Conservation (phyloP, 1,140 invertebrate species). For the Atta colombica region DNA sequence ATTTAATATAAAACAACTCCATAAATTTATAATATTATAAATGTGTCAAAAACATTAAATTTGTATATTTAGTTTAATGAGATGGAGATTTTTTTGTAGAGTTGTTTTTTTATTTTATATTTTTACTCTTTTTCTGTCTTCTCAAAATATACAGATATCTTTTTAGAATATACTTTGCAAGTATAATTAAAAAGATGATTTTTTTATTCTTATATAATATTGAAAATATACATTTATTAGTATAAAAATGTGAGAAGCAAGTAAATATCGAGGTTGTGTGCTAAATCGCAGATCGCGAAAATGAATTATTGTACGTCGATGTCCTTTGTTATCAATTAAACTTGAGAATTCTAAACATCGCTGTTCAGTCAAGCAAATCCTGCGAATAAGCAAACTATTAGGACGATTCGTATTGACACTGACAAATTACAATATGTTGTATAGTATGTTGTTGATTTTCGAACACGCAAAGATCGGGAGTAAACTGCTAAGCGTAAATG, state of each 20-base stretch:
- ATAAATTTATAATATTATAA: conserved; percentile 2
- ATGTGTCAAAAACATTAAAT: too few species aligned
- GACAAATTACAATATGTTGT: conserved; percentile 47
- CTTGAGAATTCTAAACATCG: conserved; percentile 25
- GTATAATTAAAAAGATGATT: background rate
- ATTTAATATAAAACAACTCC: background rate
- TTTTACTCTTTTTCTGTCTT: too few species aligned
- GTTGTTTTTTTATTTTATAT: too few species aligned
- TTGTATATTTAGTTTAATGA: too few species aligned
- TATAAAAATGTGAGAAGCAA: background rate
- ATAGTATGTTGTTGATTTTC: conserved; percentile 7
- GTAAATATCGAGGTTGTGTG: background rate
- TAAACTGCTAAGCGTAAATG: conserved; percentile 2
- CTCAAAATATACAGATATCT: too few species aligned
- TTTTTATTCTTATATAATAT: background rate
- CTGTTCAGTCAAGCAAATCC: conserved; percentile 23
- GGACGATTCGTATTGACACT: conserved; percentile 11
- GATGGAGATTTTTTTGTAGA: too few species aligned
- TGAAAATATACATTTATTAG: background rate
- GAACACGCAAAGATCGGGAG: background rate
- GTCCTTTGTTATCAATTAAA: background rate
- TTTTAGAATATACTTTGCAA: background rate
- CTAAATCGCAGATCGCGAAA: conserved; percentile 9
- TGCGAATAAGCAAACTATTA: conserved; percentile 38
- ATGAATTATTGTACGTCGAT: conserved; percentile 1